These are phyloP conservation scores for Dicentrarchus labrax DNA, from an alignment of 2,113 vertebrate genomes.

Conservation along the genomic window DNA sequence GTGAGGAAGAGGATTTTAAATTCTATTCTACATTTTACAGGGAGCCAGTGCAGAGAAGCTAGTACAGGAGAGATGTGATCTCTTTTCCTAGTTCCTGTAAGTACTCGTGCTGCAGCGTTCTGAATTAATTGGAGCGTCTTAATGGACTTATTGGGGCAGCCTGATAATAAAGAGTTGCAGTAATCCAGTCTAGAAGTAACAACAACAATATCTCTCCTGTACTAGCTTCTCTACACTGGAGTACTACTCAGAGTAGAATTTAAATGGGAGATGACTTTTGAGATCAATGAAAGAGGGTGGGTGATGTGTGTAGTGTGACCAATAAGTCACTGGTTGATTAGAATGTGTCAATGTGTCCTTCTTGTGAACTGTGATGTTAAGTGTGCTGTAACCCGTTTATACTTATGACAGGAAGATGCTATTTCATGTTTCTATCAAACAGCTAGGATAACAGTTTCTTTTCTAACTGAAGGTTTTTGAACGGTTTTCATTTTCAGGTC, in stretches of 20 bases:
- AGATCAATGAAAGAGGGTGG: constrained; percentile 33
- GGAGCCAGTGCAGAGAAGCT: no score
- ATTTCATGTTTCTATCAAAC: background rate
- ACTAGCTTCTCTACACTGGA: fast-evolving
- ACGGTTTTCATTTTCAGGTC: constrained; percentile 35
- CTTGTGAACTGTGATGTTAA: background rate
- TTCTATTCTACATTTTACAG: no score
- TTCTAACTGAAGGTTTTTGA: background rate
- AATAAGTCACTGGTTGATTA: background rate
- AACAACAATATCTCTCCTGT: fast-evolving
- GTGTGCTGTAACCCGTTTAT: no score
- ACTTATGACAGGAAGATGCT: background rate
- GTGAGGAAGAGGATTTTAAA: no score
- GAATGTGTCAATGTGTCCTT: background rate
- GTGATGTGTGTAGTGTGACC: background rate
- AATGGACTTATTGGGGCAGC: no score
- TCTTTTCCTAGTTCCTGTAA: no score
- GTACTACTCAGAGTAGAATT: fast-evolving
- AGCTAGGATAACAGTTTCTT: constrained; percentile 1
- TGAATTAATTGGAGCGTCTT: no score
- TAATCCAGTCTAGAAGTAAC: no score
- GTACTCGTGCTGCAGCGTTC: no score
- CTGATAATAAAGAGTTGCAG: no score
- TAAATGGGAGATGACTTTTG: background rate
- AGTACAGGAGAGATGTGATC: no score